Evolutionary conservation across 2,888 invertebrate species (phyloP).

Genomic region (Rotaria macrura): DNA sequence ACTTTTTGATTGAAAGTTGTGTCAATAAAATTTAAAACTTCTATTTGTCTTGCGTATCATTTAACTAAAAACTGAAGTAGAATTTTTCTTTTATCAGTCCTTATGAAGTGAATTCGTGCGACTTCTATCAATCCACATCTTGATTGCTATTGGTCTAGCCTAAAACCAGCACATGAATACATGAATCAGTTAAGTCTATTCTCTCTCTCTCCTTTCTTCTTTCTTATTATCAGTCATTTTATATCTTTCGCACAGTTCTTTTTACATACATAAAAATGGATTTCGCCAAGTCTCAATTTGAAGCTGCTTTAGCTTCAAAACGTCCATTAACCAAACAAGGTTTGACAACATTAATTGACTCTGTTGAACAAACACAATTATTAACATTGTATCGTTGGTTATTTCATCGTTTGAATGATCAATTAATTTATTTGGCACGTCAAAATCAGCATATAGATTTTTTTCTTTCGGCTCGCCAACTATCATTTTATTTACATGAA

Average conservation of each 20-base stretch:
- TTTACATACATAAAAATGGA: not conserved
- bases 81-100: no score
- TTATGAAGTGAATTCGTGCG: not conserved
- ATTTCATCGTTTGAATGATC: conserved; percentile 18
- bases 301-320: not conserved
- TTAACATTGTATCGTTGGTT: not conserved
- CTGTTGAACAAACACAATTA: not conserved
- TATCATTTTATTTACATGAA: conserved; percentile 1
- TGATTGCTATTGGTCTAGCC: not conserved
- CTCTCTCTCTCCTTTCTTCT: not conserved
- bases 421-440: not conserved
- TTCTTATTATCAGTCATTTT: not conserved
- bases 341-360: not conserved
- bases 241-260: no score
- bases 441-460: not conserved
- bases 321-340: not conserved
- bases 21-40: no score
- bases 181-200: not conserved
- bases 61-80: no score
- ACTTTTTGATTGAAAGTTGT: no score
- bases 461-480: not conserved
- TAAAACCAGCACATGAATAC: not conserved
- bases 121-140: not conserved
- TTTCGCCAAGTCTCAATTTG: not conserved
- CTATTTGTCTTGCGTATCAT: no score